Evolutionary conservation across 2,888 invertebrate genomes (phyloP).

Genomic region (Phortica magna): DNA sequence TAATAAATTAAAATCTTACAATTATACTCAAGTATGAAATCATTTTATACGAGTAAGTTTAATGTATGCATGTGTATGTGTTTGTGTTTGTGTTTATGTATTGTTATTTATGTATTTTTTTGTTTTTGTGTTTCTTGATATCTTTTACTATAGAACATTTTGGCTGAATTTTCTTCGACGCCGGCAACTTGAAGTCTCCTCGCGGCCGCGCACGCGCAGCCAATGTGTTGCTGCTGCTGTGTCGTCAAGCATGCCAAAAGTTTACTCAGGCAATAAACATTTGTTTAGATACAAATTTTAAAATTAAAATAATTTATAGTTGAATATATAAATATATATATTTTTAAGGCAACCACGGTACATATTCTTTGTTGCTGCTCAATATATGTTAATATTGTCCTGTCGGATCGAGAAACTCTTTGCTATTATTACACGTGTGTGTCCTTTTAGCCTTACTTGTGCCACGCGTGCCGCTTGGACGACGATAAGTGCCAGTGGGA

Average conservation of each 20-base stretch:
- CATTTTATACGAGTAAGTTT: background rate
- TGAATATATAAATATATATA: slow-evolving; percentile 23
- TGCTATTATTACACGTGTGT: slow-evolving; percentile 30
- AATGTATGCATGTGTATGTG: slow-evolving; percentile 12
- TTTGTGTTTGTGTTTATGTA: background rate
- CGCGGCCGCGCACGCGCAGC: slow-evolving; percentile 77
- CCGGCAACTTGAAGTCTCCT: slow-evolving; percentile 78
- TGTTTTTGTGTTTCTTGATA: slow-evolving; percentile 13
- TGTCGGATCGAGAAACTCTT: slow-evolving; percentile 73
- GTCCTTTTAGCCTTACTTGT: slow-evolving; percentile 63
- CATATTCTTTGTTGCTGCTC: background rate
- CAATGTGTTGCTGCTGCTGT: slow-evolving; percentile 63
- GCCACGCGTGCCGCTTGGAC: slow-evolving; percentile 67
- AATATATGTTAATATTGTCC: slow-evolving; percentile 72
- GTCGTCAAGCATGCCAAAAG: slow-evolving; percentile 54
- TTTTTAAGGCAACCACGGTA: slow-evolving; percentile 71
- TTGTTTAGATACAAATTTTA: slow-evolving; percentile 9
- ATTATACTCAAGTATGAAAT: too few species aligned
- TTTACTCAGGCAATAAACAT: slow-evolving; percentile 33
- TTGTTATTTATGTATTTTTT: background rate
- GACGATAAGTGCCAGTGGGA: slow-evolving; percentile 77
- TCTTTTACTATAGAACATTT: slow-evolving; percentile 1
- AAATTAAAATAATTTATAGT: background rate
- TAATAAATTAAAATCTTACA: background rate
- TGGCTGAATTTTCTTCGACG: slow-evolving; percentile 73